Base-by-base conservation (phyloP, 1,140 invertebrate species). In the Cherax quadricarinatus region DNA sequence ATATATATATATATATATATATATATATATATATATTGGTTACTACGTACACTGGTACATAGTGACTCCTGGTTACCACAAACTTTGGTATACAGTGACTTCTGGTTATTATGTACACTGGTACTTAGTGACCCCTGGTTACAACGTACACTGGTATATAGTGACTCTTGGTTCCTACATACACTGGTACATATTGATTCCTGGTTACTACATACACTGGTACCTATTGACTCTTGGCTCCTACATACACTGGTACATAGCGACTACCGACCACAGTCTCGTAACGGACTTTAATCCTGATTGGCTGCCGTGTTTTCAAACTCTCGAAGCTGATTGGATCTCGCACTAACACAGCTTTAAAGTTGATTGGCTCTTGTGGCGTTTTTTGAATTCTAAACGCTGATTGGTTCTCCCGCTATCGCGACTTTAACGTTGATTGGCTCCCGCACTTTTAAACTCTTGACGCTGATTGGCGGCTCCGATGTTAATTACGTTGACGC, bases 351-450 rank as follows among this genome's bases (percentile, higher is more conserved):
- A n/a, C n/a, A 75, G 24, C 70, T 75, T 75, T 30, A 75, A 75
- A 12, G n/a, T 30, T 75, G 70, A 75, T 75, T 75, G 70, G 70
- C 70, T 75, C 70, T 24, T 24, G 70, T 75, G n/a, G 30, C 30
- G n/a, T 30, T 75, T 75, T 75, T 75, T 75, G 7, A 75, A 30
- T 75, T 75, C 70, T 75, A 75, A 75, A 75, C 70, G 70, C 70
- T 75, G 70, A 75, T 75, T 75, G 70, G 70, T 75, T 75, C 70
- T 75, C 70, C 6, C 24, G 70, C 24, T 75, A 75, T 75, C 70
- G 70, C 70, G 18, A 75, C 70, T 75, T 75, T 75, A 75, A 75
- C 70, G 70, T 75, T 75, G 70, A 75, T 75, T 75, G 70, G 70
- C 24, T 75, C 5, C 24, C n/a, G 70, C 7, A 75, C 12, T 75